A percentile compares a stretch with the other conserved stretches of the same genome.
Evolutionary conservation across 2,797 vertebrate species (phyloP).

Genomic region (Passerculus sandwichensis): DNA sequence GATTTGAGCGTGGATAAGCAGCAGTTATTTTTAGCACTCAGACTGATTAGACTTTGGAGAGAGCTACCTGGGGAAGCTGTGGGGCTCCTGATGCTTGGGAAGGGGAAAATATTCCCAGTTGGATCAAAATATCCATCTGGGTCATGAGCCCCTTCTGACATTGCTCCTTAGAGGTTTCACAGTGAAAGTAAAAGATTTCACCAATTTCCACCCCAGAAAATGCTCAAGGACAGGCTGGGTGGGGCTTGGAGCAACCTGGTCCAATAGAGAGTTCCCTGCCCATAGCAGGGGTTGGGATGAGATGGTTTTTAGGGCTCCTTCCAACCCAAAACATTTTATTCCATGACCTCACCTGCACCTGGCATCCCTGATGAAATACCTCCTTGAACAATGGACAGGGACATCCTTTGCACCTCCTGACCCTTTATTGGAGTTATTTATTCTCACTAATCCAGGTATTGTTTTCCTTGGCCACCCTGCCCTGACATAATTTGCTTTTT

Average conservation of each 20-base stretch:
- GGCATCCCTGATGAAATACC: neutral
- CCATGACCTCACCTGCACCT: neutral
- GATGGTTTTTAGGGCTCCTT: neutral
- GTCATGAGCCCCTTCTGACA: neutral
- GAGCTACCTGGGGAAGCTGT: neutral
- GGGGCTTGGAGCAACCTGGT: neutral
- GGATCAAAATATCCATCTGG: neutral
- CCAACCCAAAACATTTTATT: neutral
- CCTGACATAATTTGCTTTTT: neutral
- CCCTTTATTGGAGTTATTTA: neutral
- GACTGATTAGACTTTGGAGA: neutral
- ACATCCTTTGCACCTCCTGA: too few species aligned
- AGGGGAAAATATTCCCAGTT: neutral
- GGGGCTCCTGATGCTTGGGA: neutral
- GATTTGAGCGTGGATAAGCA: slow-evolving; percentile 44
- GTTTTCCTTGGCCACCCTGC: neutral
- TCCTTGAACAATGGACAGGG: accelerated
- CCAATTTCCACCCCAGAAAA: neutral
- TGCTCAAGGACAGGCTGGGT: neutral
- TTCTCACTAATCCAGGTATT: neutral
- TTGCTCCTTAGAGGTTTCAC: neutral
- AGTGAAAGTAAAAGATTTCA: neutral
- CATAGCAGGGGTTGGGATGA: neutral
- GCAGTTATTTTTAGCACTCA: slow-evolving; percentile 23
- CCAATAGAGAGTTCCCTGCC: neutral